Conservation (phyloP, 2,113 vertebrate species). For the Paradisaea rubra region DNA sequence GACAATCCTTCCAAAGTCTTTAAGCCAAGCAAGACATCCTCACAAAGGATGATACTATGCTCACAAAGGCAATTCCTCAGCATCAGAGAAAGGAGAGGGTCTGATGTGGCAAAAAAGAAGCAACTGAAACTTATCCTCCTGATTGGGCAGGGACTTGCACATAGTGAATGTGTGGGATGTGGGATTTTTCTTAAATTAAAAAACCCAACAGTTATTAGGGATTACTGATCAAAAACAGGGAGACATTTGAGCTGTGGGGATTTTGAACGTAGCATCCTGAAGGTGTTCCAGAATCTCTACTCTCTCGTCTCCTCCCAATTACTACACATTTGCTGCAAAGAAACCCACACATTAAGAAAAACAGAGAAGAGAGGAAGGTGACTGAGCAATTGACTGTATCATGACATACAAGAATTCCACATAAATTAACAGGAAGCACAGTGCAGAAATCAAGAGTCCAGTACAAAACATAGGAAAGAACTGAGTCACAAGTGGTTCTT, state of each 20-base stretch:
- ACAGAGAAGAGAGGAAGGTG: neutral
- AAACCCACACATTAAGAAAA: neutral
- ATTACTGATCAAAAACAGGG: neutral
- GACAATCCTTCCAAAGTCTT: neutral
- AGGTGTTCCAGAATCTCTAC: neutral
- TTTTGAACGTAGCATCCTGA: neutral
- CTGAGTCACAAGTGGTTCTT: neutral
- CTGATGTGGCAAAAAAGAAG: neutral
- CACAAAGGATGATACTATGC: too few relatives aligned
- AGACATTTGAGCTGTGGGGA: neutral
- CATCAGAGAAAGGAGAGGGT: fast-evolving
- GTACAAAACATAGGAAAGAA: neutral
- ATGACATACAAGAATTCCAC: neutral
- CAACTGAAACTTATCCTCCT: neutral
- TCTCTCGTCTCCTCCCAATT: neutral
- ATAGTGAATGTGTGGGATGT: neutral
- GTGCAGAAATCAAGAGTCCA: neutral
- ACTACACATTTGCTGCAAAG: neutral
- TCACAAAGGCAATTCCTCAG: neutral
- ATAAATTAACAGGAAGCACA: neutral
- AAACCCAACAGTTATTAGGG: neutral
- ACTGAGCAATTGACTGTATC: neutral
- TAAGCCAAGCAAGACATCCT: neutral
- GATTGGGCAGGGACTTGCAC: neutral
- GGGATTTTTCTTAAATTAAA: neutral